Evolutionary conservation across 1,140 invertebrate species (phyloP).

Genomic region (Achatina immaculata): DNA sequence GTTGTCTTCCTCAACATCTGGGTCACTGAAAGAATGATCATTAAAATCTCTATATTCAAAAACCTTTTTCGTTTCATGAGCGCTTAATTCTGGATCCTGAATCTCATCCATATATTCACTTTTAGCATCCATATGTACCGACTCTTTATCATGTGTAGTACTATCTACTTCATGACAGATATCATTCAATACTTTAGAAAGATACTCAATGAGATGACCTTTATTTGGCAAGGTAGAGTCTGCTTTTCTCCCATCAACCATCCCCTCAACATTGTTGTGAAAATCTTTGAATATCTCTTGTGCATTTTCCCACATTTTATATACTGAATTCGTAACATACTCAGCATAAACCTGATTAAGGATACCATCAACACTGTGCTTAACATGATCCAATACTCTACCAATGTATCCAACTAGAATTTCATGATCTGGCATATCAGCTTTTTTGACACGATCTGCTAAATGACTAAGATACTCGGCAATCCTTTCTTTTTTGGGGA

Average conservation of each 20-base stretch:
- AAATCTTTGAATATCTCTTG: neutral
- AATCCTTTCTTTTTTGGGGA: slow-evolving; percentile 5
- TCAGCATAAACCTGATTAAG: neutral
- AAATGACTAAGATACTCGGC: neutral
- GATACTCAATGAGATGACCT: neutral
- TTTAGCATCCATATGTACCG: neutral
- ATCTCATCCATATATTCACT: neutral
- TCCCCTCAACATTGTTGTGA: neutral
- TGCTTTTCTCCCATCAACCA: neutral
- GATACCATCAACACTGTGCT: neutral
- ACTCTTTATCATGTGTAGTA: neutral
- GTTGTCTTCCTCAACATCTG: neutral
- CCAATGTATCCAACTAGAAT: neutral
- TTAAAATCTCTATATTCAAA: neutral
- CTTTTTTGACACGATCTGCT: neutral
- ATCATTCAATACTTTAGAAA: slow-evolving; percentile 9
- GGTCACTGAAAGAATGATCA: neutral
- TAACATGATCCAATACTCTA: neutral
- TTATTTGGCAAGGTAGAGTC: neutral
- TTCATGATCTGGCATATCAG: slow-evolving; percentile 13
- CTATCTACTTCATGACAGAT: neutral
- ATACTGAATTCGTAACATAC: neutral
- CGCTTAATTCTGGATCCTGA: neutral
- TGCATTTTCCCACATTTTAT: slow-evolving; percentile 11
- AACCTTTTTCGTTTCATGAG: neutral